These are phyloP conservation scores for Grapholita molesta DNA, from an alignment of 1,140 invertebrate genomes.

Conservation along the genomic window DNA sequence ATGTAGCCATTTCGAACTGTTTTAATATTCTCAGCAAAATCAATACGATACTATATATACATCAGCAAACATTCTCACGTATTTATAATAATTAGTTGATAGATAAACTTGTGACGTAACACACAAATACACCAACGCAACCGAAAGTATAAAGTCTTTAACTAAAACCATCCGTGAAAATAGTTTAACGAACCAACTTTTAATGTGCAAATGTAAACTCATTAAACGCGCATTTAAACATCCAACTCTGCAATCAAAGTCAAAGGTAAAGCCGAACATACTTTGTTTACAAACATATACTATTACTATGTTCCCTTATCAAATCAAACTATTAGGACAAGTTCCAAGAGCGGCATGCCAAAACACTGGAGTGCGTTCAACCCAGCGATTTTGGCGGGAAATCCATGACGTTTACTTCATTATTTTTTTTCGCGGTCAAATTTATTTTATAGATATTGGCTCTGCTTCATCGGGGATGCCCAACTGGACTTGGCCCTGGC, in stretches of 20 bases:
- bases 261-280: background rate
- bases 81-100: too few relatives aligned
- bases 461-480: constrained; percentile 71
- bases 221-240: constrained; percentile 1
- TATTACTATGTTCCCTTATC: constrained; percentile 46
- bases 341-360: constrained; percentile 65
- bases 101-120: too few relatives aligned
- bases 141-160: background rate
- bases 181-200: background rate
- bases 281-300: constrained; percentile 48
- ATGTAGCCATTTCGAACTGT: too few relatives aligned
- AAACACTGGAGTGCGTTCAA: constrained; percentile 73
- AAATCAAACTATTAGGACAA: constrained; percentile 68
- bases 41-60: too few relatives aligned
- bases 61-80: too few relatives aligned
- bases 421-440: constrained; percentile 64
- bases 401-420: constrained; percentile 66
- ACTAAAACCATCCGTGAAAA: constrained; percentile 23
- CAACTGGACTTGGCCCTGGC: constrained; percentile 68
- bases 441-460: constrained; percentile 78
- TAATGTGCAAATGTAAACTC: background rate
- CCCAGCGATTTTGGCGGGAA: constrained; percentile 72
- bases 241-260: constrained; percentile 7
- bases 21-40: too few relatives aligned
- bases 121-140: too few relatives aligned